Evolutionary conservation across 1,140 invertebrate genomes (phyloP).

Genomic region (Penaeus japonicus): DNA sequence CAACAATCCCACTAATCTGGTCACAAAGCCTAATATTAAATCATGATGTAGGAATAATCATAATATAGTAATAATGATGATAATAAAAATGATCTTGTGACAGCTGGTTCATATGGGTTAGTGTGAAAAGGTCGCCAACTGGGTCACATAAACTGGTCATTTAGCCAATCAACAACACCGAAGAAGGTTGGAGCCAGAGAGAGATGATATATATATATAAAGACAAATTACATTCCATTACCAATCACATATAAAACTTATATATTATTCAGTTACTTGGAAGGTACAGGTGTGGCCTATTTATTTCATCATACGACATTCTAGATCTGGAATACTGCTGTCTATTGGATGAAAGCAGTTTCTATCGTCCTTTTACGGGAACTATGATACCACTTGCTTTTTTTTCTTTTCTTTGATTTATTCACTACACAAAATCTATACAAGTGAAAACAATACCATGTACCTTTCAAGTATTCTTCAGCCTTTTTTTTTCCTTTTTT

Average conservation of each 20-base stretch:
- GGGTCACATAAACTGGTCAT: neutral
- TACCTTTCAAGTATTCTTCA: neutral
- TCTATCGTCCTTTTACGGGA: too few relatives aligned
- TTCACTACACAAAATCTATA: neutral
- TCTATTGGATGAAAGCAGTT: too few relatives aligned
- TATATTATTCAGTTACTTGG: conserved; percentile 8
- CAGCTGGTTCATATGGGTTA: neutral
- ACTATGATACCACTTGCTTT: too few relatives aligned
- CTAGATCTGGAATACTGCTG: too few relatives aligned
- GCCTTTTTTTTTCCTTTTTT: neutral
- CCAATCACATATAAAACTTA: conserved; percentile 33
- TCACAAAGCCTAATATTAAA: too few relatives aligned
- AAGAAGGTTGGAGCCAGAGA: neutral
- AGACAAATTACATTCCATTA: conserved; percentile 10
- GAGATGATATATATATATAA: neutral
- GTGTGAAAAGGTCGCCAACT: neutral
- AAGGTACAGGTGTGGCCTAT: neutral
- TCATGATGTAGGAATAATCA: too few relatives aligned
- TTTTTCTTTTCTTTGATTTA: too few relatives aligned
- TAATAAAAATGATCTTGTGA: neutral
- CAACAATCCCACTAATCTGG: too few relatives aligned
- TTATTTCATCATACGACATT: neutral
- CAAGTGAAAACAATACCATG: neutral
- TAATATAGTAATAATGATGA: too few relatives aligned
- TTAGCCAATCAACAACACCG: neutral